Evolutionary conservation across 2,888 invertebrate genomes (phyloP), one percentile per base, ranked within the genome.

Genomic region (Eugnorisma glareosa): DNA sequence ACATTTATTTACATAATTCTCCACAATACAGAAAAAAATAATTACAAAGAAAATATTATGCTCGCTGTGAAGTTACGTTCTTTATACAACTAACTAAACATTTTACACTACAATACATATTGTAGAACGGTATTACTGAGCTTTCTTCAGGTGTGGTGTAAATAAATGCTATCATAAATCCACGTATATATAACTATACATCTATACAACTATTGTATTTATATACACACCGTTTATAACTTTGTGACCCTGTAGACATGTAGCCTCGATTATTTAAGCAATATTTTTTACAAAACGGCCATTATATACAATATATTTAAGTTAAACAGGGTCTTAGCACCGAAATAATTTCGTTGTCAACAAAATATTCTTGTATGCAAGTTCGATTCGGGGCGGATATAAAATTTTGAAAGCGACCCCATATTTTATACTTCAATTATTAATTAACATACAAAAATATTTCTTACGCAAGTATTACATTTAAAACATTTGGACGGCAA

Each of bases 91-190:
- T 89, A 86, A 79, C 68, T 85, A 81, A 86, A 80, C 69, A 77
- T 83, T 86, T 82, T 85, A 89, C 77, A 82, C 87, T 88, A 89
- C 83, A 85, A 85, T 73, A 69, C 81, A 87, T 79, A 87, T 86
- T 89, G 91, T 89, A 90, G 88, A 84, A 88, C 87, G 90, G 90
- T 90, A 90, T 86, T 93, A 92, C 93, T 96, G 96, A 96, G 96
- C 96, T 94, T 96, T 95, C 88, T 95, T 96, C 96, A 96, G 96
- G 96, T 96, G 96, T 96, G 96, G 92, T 93, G 91, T 90, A 91
- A 92, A 93, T 95, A 95, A 95, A 94, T 95, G 95, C 94, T 94
- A 94, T 91, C 82, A 90, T 91, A 87, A 88, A 88, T 87, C 81
- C 83, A 87, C 82, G 85, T 82, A 87, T 84, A 82, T 73, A 84